phyloP scores from a whole-genome alignment of 64 coral and sea anemone genomes.

The Orbicella faveolata region DNA sequence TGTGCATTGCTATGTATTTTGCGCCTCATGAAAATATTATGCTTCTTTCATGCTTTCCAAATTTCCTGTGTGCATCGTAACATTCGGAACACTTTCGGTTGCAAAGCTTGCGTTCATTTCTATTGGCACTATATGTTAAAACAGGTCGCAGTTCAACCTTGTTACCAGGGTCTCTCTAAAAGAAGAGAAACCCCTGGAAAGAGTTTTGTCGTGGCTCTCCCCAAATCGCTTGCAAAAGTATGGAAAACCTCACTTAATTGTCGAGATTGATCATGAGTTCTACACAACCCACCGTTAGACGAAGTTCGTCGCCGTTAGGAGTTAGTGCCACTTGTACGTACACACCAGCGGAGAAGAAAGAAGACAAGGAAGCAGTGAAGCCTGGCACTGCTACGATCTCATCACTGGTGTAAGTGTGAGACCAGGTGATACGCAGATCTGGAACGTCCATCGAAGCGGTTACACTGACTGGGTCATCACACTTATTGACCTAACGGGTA shows the following conservation, averaged over 20 bases:
- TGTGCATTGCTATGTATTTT: too few relatives aligned
- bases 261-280: neutral
- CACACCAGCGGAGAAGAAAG: conserved; percentile 5
- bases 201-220: too few relatives aligned
- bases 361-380: neutral
- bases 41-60: neutral
- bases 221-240: too few relatives aligned
- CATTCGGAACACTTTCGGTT: neutral
- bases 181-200: too few relatives aligned
- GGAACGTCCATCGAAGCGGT: conserved; percentile 31
- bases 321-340: conserved; percentile 26
- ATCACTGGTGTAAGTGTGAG: conserved; percentile 42
- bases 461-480: conserved; percentile 34
- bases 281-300: conserved; percentile 1
- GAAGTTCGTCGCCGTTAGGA: neutral
- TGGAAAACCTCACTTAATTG: too few relatives aligned
- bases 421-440: conserved; percentile 30
- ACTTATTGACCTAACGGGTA: conserved; percentile 26
- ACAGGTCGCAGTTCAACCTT: too few relatives aligned
- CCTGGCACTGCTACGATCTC: conserved; percentile 23
- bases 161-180: too few relatives aligned
- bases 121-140: too few relatives aligned
- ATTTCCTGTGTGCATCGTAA: too few relatives aligned
- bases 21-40: too few relatives aligned
- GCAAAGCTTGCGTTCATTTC: too few relatives aligned